phyloP scores from a whole-genome alignment of 2,888 invertebrate genomes.

The Diplolepis rosae region DNA sequence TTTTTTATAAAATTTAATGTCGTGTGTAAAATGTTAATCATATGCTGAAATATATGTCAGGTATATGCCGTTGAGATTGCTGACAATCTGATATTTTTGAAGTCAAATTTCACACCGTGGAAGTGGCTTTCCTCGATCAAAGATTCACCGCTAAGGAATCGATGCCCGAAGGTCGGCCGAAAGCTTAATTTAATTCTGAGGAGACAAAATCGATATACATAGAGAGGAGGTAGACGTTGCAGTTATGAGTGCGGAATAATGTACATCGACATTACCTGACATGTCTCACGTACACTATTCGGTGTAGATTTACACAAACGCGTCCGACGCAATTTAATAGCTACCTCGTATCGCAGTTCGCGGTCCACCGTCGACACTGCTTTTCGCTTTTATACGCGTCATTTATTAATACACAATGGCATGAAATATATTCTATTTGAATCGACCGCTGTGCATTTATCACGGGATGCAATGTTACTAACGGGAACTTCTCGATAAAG shows the following conservation, averaged over 20 bases:
- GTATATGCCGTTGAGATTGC: background rate
- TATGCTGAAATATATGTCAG: background rate
- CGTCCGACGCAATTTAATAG: slow-evolving; percentile 37
- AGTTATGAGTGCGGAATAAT: background rate
- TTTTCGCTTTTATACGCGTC: slow-evolving; percentile 41
- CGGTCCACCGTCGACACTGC: background rate
- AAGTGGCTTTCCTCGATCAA: slow-evolving; percentile 12
- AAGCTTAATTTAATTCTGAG: slow-evolving; percentile 1
- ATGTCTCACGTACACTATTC: slow-evolving; percentile 2
- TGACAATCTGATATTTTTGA: background rate
- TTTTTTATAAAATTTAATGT: no score
- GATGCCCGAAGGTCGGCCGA: background rate
- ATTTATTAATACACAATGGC: slow-evolving; percentile 53
- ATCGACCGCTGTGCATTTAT: slow-evolving; percentile 48
- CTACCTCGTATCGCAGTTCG: slow-evolving; percentile 5
- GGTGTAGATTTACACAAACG: slow-evolving; percentile 30
- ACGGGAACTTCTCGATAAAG: background rate
- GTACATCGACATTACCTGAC: background rate
- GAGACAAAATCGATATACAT: slow-evolving; percentile 5
- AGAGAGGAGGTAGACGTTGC: no score
- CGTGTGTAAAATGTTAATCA: no score
- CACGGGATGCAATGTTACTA: slow-evolving; percentile 29
- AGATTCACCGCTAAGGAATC: slow-evolving; percentile 4
- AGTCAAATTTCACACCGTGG: background rate
- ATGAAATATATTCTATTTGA: slow-evolving; percentile 51